Conservation (phyloP, 2,888 invertebrate species). For the Drosophila antonietae region DNA sequence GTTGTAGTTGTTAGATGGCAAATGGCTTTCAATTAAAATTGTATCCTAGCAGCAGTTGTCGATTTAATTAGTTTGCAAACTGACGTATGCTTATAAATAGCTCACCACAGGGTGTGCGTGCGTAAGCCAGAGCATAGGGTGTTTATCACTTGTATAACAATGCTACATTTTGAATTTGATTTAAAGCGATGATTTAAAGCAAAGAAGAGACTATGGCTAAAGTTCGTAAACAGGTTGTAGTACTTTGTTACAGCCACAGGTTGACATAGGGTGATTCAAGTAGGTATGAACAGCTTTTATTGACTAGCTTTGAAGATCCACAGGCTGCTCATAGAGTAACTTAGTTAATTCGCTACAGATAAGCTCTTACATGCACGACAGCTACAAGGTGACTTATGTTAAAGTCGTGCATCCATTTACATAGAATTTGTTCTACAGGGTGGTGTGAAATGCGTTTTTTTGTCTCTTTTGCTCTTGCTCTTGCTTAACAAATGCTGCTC, state of each 20-base stretch:
- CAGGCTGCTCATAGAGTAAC: neutral
- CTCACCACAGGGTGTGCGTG: slow-evolving; percentile 13
- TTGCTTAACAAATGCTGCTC: neutral
- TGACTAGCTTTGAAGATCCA: neutral
- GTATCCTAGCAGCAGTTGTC: slow-evolving; percentile 65
- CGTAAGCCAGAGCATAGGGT: slow-evolving; percentile 11
- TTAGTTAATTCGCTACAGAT: neutral
- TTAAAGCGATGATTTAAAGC: neutral
- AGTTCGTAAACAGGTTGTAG: too few relatives aligned
- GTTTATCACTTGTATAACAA: neutral
- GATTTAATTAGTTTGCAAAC: slow-evolving; percentile 72
- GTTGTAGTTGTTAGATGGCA: slow-evolving; percentile 53
- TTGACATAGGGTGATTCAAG: too few relatives aligned
- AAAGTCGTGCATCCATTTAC: neutral
- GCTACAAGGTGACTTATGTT: neutral
- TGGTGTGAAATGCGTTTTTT: too few relatives aligned
- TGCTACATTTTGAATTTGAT: neutral
- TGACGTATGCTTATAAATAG: slow-evolving; percentile 36
- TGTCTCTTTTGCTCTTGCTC: neutral
- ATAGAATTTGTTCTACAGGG: neutral
- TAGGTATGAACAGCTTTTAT: neutral
- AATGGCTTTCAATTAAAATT: slow-evolving; percentile 76
- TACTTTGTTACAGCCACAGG: too few relatives aligned
- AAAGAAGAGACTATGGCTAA: too few relatives aligned
- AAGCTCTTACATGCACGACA: too few relatives aligned